Base-by-base conservation (phyloP, 2,113 vertebrate species). In the Eudyptes chrysolophus region DNA sequence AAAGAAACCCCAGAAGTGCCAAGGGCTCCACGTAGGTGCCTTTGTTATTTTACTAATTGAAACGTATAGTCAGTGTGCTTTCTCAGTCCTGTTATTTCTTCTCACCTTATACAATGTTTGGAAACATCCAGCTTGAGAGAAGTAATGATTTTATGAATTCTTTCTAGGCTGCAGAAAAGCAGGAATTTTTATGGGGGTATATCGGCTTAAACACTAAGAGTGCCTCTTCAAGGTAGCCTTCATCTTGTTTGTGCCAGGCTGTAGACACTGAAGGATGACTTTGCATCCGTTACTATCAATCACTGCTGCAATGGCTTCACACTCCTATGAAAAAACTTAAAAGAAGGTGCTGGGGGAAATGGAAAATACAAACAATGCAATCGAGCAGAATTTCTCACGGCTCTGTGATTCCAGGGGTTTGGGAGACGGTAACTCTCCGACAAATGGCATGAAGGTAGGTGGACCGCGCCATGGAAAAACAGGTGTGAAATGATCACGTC, bases 211-310 rank as follows among this genome's bases (percentile, higher is more conserved):
- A 54, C 55, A 86, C 74, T 64, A 51, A 85, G 77, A 58, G 18
- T 66, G n/a, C 25, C 14, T 90, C 71, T 93, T 88, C 64, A 55
- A 46, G 72, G 52, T 77, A 93, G 92, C 80, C 92, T 92, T 92
- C 52, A 24, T 95, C 84, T 82, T 87, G 38, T 85, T 94, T 84
- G 64, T 88, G 78, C 78, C 64, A 55, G 75, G 77, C 66, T 96
- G 71, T 66, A 95, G 96, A 90, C 72, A 49, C 4, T 25, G 87
- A 95, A 94, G 95, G 96, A 97, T 92, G 52, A 72, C 89, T 97
- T 97, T 90, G 87, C 77, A 52, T 83, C 75, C 72, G 3, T 96
- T 74, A 13, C 92, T 77, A 97, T 98, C 78, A 91, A 86, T 97
- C 97, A 93, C 89, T 71, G 84, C 93, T 90, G 94, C 64, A 36